Evolutionary conservation across 2,797 vertebrate species (phyloP), one percentile per base, ranked within the genome.

Genomic region (Enteromius afrohamiltoni): DNA sequence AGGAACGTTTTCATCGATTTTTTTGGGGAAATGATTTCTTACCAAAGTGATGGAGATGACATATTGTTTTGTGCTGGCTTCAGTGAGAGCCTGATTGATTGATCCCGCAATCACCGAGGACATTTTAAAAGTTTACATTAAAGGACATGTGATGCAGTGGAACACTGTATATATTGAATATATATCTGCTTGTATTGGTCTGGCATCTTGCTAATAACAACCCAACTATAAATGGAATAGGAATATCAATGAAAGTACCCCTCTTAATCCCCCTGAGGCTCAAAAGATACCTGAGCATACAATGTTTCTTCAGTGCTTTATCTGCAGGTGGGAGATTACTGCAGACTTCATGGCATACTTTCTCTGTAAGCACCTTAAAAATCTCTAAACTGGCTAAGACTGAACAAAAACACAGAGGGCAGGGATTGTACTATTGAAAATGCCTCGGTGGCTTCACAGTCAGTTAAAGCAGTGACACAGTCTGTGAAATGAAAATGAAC

Each of bases 51-150:
- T 58, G 34, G n/a, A 55, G 21, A 67, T 40, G 45, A 75, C 40
- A 37, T 79, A 21, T 31, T 49, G 11, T 14, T 34, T 73, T 64
- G 79, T 64, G 55, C 55, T 62, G 53, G 23, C 55, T 34, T 60
- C 19, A 60, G 47, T 23, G 11, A 71, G 42, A 60, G 42, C 21
- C 29, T 74, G 42, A 53, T 55, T 53, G 67, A 76, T 76, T 42
- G 73, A 83, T 68, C 34, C n/a, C 55, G 71, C 71, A 68, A 71
- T 79, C 65, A 1, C 40, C 40, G 34, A 47, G 55, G 37, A 77
- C 69, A 51, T 67, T 79, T 77, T 69, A 69, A 79, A 42, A 23
- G 83, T 80, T 86, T 81, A 83, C 86, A 83, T 74, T 83, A 70
- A 82, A 34, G 73, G 31, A 68, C 37, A 75, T 64, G 62, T 68